phyloP scores from a whole-genome alignment of 1,140 invertebrate species.

The Sycophaga agraensis region DNA sequence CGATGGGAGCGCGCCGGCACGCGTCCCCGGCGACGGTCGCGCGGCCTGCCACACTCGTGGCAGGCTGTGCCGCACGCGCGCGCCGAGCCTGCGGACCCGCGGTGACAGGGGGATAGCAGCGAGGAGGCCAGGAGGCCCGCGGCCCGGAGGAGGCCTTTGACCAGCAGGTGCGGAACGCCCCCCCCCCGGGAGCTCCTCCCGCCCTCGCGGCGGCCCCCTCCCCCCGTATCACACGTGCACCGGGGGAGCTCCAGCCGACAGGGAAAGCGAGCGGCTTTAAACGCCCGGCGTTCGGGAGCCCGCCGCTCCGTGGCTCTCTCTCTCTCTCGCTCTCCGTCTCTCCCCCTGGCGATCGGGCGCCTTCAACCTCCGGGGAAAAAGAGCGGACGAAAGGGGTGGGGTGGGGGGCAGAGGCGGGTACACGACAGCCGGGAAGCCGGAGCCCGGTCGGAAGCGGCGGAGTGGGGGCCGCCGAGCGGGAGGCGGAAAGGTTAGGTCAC shows the following conservation, averaged over 20 bases:
- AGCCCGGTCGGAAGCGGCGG: background rate
- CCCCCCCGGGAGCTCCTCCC: no score
- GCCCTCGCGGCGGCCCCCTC: no score
- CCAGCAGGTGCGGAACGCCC: background rate
- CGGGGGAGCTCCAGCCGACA: no score
- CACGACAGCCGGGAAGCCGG: background rate
- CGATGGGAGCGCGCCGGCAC: constrained; percentile 25
- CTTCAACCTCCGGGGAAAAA: no score
- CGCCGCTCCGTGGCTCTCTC: background rate
- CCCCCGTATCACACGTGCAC: no score
- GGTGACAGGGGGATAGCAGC: constrained; percentile 39
- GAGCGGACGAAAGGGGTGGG: background rate
- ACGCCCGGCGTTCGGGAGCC: no score
- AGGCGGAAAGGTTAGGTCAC: constrained; percentile 11
- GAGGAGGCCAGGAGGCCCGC: constrained; percentile 28
- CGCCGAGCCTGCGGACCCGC: no score
- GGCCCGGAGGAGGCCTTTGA: background rate
- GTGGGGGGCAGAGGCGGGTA: background rate
- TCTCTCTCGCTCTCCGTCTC: constrained; percentile 2
- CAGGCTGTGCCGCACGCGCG: no score
- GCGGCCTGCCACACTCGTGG: constrained; percentile 51
- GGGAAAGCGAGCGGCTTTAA: no score
- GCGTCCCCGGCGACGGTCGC: background rate
- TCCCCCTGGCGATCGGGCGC: background rate
- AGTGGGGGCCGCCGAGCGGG: no score